These are phyloP conservation scores for Pentalonia nigronervosa DNA, from an alignment of 1,140 invertebrate genomes.

Conservation along the genomic window DNA sequence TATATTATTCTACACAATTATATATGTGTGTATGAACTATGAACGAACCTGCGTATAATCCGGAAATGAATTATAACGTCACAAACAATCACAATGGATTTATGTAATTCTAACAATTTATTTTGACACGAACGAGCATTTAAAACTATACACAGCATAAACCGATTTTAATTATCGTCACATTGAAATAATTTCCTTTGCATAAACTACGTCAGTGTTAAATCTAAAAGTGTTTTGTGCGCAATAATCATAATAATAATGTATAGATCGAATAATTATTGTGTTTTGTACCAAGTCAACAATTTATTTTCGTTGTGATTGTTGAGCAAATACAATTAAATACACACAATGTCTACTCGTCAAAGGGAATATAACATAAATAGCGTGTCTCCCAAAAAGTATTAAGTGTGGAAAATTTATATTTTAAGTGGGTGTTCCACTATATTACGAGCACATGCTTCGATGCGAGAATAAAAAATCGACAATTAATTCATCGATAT, in stretches of 20 bases:
- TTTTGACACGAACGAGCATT: neutral
- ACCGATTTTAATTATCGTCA: neutral
- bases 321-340: constrained; percentile 4
- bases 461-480: neutral
- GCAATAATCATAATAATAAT: neutral
- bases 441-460: neutral
- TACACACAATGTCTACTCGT: neutral
- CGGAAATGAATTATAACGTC: neutral
- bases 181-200: neutral
- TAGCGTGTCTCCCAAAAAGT: neutral
- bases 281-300: neutral
- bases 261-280: neutral
- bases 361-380: neutral
- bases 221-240: neutral
- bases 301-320: constrained; percentile 9
- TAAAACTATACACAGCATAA: neutral
- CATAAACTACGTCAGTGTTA: neutral
- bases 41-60: neutral
- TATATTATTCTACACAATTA: neutral
- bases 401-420: neutral
- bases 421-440: neutral
- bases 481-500: neutral
- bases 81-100: neutral
- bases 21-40: neutral
- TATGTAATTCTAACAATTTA: neutral